These are phyloP conservation scores for Platalea minor DNA, from an alignment of 2,797 vertebrate genomes.

Conservation along the genomic window DNA sequence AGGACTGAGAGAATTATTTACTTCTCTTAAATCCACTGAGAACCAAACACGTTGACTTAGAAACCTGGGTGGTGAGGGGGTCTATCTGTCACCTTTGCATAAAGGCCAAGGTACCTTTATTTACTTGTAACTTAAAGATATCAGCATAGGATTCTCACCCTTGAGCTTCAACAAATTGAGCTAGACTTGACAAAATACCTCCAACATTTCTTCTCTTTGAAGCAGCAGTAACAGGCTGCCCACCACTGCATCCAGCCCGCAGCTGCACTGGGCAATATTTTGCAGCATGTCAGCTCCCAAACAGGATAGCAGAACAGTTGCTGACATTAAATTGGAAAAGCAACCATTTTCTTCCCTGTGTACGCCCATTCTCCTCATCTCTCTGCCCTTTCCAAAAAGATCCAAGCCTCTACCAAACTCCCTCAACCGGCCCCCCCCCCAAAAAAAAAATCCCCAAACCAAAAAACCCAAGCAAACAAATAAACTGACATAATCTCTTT, in stretches of 20 bases:
- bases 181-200: neutral
- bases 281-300: neutral
- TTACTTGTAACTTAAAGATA: neutral
- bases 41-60: neutral
- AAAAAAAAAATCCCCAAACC: neutral
- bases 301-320: neutral
- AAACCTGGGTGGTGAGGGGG: rapidly evolving
- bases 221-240: neutral
- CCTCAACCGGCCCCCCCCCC: neutral
- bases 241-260: neutral
- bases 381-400: neutral
- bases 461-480: neutral
- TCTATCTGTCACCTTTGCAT: neutral
- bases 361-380: neutral
- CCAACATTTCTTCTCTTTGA: neutral
- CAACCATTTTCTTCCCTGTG: neutral
- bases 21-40: neutral
- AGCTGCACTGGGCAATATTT: neutral
- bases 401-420: neutral
- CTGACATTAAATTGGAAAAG: neutral
- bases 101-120: neutral
- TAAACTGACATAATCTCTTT: neutral
- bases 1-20: neutral
- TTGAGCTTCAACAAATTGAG: neutral
- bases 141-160: neutral